These are phyloP conservation scores for Drosophila repletoides DNA, from an alignment of 1,140 invertebrate species.

Conservation along the genomic window DNA sequence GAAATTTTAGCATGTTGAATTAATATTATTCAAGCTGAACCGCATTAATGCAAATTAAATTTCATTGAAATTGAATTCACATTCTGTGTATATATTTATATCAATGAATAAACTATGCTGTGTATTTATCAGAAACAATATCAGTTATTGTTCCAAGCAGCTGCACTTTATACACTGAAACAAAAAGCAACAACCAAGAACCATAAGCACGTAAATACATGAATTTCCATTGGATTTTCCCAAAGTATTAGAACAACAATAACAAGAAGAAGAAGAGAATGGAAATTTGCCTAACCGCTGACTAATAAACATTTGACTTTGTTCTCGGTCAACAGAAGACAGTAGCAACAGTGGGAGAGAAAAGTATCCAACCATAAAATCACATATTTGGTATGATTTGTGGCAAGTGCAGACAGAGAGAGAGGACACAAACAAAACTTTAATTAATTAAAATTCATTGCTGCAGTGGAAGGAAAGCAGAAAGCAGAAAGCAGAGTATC, in stretches of 20 bases:
- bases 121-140: conserved; percentile 10
- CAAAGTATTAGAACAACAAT: conserved; percentile 5
- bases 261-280: conserved; percentile 13
- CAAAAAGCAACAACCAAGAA: neutral
- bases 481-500: too few relatives aligned
- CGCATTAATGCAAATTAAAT: conserved; percentile 13
- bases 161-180: neutral
- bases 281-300: conserved; percentile 41
- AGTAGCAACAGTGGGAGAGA: neutral
- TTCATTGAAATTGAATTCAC: neutral
- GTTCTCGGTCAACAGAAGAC: conserved; percentile 1
- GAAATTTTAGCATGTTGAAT: conserved; percentile 1
- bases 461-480: too few relatives aligned
- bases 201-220: neutral
- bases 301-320: conserved; percentile 43
- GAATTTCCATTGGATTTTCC: neutral
- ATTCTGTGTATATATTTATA: too few relatives aligned
- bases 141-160: neutral
- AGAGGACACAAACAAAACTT: conserved; percentile 58
- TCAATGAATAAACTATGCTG: neutral
- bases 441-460: conserved; percentile 78
- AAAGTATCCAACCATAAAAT: conserved; percentile 21
- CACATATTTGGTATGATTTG: conserved; percentile 44
- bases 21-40: neutral
- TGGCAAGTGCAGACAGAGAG: conserved; percentile 50